Percentiles rank a stretch among this genome's conserved stretches.
phyloP scores from a whole-genome alignment of 92 coral and sea anemone species.

The Bergia sp. region DNA sequence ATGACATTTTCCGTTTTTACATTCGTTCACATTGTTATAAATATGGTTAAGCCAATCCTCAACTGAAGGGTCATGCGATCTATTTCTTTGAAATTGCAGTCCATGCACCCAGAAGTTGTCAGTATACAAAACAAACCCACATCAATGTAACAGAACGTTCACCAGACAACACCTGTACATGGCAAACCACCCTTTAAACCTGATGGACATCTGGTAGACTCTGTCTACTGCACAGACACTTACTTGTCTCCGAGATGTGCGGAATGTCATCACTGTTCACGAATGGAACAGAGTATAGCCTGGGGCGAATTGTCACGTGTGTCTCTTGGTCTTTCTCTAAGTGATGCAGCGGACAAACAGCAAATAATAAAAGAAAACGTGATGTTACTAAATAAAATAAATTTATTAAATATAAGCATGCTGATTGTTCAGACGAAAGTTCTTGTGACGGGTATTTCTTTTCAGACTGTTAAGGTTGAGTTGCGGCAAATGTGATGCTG shows the following conservation, averaged over 20 bases:
- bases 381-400: not conserved
- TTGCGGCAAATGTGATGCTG: too few relatives aligned
- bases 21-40: too few relatives aligned
- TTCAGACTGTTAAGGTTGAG: not conserved
- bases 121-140: not conserved
- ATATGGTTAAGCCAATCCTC: too few relatives aligned
- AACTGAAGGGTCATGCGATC: too few relatives aligned
- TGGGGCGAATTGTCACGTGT: not conserved
- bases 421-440: not conserved
- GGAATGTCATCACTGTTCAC: not conserved
- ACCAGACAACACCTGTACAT: not conserved
- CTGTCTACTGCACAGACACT: not conserved
- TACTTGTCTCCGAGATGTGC: not conserved
- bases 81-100: too few relatives aligned
- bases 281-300: conserved; percentile 1
- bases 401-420: not conserved
- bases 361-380: not conserved
- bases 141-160: not conserved
- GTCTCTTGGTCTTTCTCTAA: not conserved
- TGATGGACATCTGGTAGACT: not conserved
- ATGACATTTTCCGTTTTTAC: too few relatives aligned
- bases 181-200: not conserved
- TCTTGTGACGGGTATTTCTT: not conserved
- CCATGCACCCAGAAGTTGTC: too few relatives aligned
- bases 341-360: not conserved